These are phyloP conservation scores for Rhea americana DNA, from an alignment of 2,113 vertebrate genomes.

Conservation along the genomic window DNA sequence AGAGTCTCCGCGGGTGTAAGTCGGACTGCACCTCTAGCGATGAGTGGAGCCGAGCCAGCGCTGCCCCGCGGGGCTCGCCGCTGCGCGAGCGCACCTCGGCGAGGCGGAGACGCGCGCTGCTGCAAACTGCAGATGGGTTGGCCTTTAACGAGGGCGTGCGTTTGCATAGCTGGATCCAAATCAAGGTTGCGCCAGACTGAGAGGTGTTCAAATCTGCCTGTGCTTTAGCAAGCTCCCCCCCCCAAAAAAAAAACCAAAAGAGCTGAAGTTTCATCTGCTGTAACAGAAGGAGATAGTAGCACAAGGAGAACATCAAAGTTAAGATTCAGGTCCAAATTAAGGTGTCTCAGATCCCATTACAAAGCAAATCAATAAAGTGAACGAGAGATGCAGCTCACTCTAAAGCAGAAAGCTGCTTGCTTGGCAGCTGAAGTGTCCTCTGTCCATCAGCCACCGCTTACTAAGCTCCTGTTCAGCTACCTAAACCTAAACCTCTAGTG, in stretches of 20 bases:
- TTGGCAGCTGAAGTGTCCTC: neutral
- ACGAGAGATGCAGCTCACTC: neutral
- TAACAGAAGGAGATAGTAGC: neutral
- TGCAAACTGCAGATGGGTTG: neutral
- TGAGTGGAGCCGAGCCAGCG: neutral
- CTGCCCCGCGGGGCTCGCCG: too few relatives aligned
- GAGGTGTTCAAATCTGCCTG: neutral
- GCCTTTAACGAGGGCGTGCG: accelerated
- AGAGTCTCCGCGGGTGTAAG: neutral
- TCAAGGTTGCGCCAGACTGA: accelerated
- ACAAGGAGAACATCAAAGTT: neutral
- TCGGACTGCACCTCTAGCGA: too few relatives aligned
- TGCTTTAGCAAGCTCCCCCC: neutral
- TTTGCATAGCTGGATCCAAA: accelerated
- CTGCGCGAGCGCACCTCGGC: neutral
- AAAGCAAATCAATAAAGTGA: neutral
- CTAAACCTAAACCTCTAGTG: neutral
- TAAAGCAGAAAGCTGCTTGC: neutral
- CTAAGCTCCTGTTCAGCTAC: neutral
- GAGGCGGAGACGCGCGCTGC: neutral
- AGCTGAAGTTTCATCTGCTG: neutral
- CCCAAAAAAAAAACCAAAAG: accelerated
- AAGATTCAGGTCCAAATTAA: neutral
- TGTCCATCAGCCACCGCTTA: accelerated
- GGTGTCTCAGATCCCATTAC: neutral